Percentiles rank a stretch among this genome's conserved stretches.
phyloP scores from a whole-genome alignment of 2,888 invertebrate species.

The Hesperia comma region DNA sequence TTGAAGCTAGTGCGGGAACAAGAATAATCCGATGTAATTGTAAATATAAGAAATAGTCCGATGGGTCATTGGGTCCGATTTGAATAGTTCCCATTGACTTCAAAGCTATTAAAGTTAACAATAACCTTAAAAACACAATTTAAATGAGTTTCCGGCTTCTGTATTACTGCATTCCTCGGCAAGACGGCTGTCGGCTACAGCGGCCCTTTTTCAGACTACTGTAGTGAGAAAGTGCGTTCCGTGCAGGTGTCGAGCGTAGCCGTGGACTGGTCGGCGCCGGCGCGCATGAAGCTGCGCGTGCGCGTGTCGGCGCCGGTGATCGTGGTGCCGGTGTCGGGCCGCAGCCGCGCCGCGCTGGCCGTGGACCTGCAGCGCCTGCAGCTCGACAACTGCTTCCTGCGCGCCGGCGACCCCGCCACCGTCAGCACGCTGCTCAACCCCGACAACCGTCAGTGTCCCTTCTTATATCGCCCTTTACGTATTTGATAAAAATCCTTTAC shows the following conservation, averaged over 20 bases:
- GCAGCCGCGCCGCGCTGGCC: constrained; percentile 90
- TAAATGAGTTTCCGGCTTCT: no score
- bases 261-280: constrained; percentile 79
- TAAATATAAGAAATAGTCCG: no score
- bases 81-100: no score
- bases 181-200: no score
- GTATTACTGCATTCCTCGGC: no score
- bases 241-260: constrained; percentile 50
- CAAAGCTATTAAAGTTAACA: no score
- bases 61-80: no score
- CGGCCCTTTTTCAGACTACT: no score
- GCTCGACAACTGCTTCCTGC: constrained; percentile 90
- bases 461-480: background rate
- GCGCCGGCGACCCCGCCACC: constrained; percentile 82
- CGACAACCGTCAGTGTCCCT: constrained; percentile 53
- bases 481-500: background rate
- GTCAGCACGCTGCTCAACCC: constrained; percentile 74
- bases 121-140: no score
- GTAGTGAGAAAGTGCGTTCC: no score
- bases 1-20: no score
- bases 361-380: constrained; percentile 91
- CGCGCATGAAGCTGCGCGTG: constrained; percentile 77
- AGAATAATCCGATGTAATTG: no score
- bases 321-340: constrained; percentile 92
- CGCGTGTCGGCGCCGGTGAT: constrained; percentile 90